Base-by-base conservation (phyloP, 2,113 vertebrate genomes). In the Cryptomyrus ogoouensis region DNA sequence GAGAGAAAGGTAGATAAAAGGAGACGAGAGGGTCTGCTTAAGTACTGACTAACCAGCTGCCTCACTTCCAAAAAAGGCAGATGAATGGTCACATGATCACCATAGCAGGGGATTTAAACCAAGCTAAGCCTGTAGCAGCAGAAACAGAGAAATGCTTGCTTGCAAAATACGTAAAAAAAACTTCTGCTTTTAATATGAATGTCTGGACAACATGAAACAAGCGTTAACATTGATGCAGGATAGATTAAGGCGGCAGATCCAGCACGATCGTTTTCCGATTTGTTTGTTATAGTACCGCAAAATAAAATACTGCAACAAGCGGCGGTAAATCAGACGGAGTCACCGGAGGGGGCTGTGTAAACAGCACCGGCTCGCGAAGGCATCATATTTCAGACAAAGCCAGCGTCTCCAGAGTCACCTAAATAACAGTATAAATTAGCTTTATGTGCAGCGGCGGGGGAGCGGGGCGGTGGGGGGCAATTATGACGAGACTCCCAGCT, bases 361-460 rank as follows among this genome's bases (percentile, higher is more conserved):
- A 66, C 77, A 1, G 13, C 9, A 87, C 2, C 77, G 52, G 47
- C 24, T 52, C 10, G 56, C 85, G 39, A 90, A 56, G 88, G 83
- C 24, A 91, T 90, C 85, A 90, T 62, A 35, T 90, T 91, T 91
- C 83, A 56, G 42, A 19, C 56, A 44, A 53, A 42, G 58, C 74
- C 31, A 7, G 83, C 47, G 50, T 83, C 90, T 92, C 90, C 58
- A 89, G 88, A 89, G 83, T 70, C 88, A 39, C 50, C 27, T 77
- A 35, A 90, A 91, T 91, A 92, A 86, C 74, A 31, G 47, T 89
- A 91, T 88, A 92, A 91, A 92, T 92, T 88, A 89, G 53, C 77
- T 87, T 88, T 89, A 83, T 4, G 19, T 88, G 87, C 13, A 12
- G 47, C 56, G 35, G 90, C 46, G 62, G 74, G 74, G n/a, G 9